phyloP scores from a whole-genome alignment of 2,797 vertebrate species.

The Valencia hispanica region DNA sequence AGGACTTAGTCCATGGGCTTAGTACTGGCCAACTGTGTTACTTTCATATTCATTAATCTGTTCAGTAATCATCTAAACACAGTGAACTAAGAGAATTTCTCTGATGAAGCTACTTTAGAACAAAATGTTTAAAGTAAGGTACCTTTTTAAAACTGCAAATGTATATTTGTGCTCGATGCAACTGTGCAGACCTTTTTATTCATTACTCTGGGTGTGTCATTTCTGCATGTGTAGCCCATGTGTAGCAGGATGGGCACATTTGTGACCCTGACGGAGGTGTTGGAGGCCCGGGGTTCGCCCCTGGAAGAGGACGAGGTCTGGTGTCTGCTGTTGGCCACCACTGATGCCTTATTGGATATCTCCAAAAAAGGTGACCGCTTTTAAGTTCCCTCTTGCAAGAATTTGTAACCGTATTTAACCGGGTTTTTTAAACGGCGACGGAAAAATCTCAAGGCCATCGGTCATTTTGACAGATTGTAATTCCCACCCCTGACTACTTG shows the following conservation, averaged over 20 bases:
- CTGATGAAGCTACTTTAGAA: not conserved
- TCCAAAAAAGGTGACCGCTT: conserved; percentile 77
- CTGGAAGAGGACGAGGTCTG: conserved; percentile 91
- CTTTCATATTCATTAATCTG: not conserved
- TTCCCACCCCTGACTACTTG: no score
- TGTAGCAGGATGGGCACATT: conserved; percentile 82
- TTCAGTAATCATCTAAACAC: not conserved
- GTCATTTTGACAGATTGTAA: no score
- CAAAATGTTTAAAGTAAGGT: not conserved
- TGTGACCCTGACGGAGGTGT: conserved; percentile 88
- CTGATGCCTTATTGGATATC: conserved; percentile 82
- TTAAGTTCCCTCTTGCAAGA: not conserved
- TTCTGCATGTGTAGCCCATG: conserved; percentile 22
- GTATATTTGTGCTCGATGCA: not conserved
- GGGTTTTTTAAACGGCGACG: no score
- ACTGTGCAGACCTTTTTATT: not conserved
- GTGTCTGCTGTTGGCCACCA: conserved; percentile 84
- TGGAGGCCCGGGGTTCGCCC: conserved; percentile 86
- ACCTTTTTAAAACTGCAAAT: not conserved
- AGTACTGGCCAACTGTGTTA: no score
- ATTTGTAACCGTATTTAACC: no score
- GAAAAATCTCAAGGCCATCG: no score
- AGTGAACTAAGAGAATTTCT: not conserved
- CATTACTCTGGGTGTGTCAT: not conserved
- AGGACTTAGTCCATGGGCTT: conserved; percentile 4